A percentile compares a stretch with the other conserved stretches of the same genome.
Conservation (phyloP, 2,113 vertebrate species). For the Lampris megalopsis region DNA sequence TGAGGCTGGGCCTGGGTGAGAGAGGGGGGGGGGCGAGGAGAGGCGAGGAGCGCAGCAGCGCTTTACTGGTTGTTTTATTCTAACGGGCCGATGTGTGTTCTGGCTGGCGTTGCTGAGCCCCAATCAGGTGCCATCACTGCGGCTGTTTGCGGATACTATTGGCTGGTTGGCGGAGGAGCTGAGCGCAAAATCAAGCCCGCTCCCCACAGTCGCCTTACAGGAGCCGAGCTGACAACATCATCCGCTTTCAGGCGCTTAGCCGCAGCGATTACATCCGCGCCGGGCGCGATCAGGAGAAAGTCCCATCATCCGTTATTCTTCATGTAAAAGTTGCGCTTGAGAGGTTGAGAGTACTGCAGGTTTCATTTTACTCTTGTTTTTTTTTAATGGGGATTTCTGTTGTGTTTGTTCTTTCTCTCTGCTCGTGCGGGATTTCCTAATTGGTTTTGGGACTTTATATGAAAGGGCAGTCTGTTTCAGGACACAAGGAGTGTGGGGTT, state of each 20-base stretch:
- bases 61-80: slow-evolving; percentile 75
- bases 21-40: slow-evolving; percentile 13
- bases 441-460: slow-evolving; percentile 56
- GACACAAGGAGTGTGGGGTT: slow-evolving; percentile 63
- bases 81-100: slow-evolving; percentile 72
- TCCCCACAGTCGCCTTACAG: slow-evolving; percentile 88
- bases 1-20: slow-evolving; percentile 47
- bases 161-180: slow-evolving; percentile 89
- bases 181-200: slow-evolving; percentile 91
- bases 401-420: neutral
- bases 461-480: slow-evolving; percentile 54
- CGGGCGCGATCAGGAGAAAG: slow-evolving; percentile 46
- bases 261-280: slow-evolving; percentile 71
- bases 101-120: slow-evolving; percentile 80
- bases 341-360: neutral
- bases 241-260: slow-evolving; percentile 72
- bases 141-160: slow-evolving; percentile 83
- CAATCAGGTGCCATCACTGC: slow-evolving; percentile 80
- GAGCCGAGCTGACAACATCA: slow-evolving; percentile 89
- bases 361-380: slow-evolving; percentile 32
- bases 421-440: slow-evolving; percentile 50
- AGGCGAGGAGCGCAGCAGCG: slow-evolving; percentile 51
- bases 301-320: slow-evolving; percentile 22
- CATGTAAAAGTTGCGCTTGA: slow-evolving; percentile 30
- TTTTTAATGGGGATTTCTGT: slow-evolving; percentile 32